These are phyloP conservation scores for Dryobates pubescens DNA, from an alignment of 2,797 vertebrate species.

Conservation along the genomic window DNA sequence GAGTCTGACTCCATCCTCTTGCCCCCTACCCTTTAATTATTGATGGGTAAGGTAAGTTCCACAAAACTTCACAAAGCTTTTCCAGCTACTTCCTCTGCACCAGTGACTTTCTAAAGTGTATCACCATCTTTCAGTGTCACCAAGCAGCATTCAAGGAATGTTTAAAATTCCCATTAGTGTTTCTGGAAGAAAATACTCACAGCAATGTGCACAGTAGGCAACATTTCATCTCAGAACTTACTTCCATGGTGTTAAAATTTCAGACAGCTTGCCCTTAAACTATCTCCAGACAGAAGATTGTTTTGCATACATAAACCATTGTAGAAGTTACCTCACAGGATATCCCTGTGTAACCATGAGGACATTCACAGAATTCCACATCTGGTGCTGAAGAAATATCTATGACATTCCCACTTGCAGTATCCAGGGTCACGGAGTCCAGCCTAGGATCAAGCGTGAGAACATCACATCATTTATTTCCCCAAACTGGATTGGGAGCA, in stretches of 20 bases:
- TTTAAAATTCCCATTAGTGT: not conserved
- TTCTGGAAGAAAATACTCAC: too few relatives aligned
- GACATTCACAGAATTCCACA: slow-evolving; percentile 92
- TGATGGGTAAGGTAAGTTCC: not conserved
- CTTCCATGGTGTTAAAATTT: not conserved
- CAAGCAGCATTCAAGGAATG: not conserved
- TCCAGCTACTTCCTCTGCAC: not conserved
- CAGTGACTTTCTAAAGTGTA: not conserved
- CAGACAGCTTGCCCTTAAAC: not conserved
- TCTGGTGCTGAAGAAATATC: slow-evolving; percentile 76
- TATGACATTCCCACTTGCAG: slow-evolving; percentile 77
- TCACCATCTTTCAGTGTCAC: not conserved
- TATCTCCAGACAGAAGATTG: not conserved
- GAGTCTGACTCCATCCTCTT: too few relatives aligned
- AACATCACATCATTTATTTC: not conserved
- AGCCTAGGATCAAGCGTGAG: slow-evolving; percentile 77
- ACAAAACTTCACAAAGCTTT: not conserved
- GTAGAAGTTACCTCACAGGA: slow-evolving; percentile 89
- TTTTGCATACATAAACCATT: not conserved
- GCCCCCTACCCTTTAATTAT: not conserved
- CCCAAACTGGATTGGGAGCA: not conserved
- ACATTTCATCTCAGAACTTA: not conserved
- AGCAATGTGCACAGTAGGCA: not conserved
- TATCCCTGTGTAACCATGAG: slow-evolving; percentile 89
- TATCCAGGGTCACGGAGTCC: slow-evolving; percentile 84